Evolutionary conservation across 2,113 vertebrate genomes (phyloP).

Genomic region (Hippolais icterina): DNA sequence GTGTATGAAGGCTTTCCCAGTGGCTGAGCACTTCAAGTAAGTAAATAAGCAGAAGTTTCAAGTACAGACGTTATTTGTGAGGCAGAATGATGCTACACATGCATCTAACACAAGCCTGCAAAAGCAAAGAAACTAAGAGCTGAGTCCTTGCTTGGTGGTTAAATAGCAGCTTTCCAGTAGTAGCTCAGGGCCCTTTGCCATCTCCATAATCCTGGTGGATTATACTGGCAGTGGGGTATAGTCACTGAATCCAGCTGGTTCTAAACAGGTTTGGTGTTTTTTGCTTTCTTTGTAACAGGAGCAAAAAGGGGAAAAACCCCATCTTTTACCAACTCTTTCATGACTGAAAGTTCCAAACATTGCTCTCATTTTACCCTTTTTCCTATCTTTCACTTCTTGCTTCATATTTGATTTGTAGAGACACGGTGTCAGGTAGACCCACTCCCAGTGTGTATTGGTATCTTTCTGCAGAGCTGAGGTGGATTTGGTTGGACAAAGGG

Average conservation of each 20-base stretch:
- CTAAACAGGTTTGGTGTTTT: not conserved
- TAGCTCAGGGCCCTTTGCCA: not conserved
- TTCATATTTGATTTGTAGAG: not conserved
- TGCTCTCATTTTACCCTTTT: not conserved
- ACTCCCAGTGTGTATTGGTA: fast-evolving
- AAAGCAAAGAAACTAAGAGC: not conserved
- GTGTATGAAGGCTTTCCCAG: not conserved
- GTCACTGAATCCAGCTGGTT: not conserved
- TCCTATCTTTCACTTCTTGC: not conserved
- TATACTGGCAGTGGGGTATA: not conserved
- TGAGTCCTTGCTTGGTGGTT: not conserved
- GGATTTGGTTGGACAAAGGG: not conserved
- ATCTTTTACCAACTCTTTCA: not conserved
- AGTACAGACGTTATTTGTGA: not conserved
- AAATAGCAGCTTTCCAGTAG: not conserved
- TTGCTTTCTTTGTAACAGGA: not conserved
- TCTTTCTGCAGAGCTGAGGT: not conserved
- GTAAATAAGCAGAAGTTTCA: not conserved
- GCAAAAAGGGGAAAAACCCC: not conserved
- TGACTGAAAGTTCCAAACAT: not conserved
- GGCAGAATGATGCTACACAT: not conserved
- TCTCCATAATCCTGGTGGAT: not conserved
- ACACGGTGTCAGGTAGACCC: fast-evolving
- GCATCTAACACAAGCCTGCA: not conserved
- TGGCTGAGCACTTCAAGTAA: not conserved